These are phyloP conservation scores for Eonycteris spelaea DNA, from an alignment of 2,113 vertebrate species.

Conservation along the genomic window DNA sequence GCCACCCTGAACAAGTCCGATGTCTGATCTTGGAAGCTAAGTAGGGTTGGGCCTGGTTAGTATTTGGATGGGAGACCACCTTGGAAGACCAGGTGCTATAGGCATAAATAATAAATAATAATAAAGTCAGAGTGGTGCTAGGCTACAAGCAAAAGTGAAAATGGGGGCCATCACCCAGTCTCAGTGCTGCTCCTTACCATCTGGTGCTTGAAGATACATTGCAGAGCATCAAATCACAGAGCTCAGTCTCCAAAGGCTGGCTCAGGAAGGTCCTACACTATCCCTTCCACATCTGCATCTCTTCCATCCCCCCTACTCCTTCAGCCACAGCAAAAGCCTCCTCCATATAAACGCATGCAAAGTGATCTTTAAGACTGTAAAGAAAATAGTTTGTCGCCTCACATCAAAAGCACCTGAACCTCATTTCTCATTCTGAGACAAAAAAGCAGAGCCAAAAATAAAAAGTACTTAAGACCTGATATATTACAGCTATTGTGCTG, in stretches of 20 bases:
- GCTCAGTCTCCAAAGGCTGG: background rate
- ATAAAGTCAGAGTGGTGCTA: background rate
- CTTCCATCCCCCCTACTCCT: background rate
- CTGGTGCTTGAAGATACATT: background rate
- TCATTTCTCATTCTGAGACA: background rate
- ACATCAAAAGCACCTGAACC: background rate
- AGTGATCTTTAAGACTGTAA: background rate
- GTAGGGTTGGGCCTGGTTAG: too few species aligned
- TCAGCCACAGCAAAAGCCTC: background rate
- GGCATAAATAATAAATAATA: too few species aligned
- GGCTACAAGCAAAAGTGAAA: background rate
- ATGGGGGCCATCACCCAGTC: background rate
- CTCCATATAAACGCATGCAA: background rate
- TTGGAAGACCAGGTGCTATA: too few species aligned
- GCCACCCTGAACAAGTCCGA: too few species aligned
- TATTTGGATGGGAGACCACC: too few species aligned
- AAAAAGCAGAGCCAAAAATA: background rate
- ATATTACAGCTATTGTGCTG: background rate
- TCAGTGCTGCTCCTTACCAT: background rate
- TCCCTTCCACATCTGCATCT: background rate
- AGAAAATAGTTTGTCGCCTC: background rate
- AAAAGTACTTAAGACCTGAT: background rate
- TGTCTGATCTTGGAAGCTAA: too few species aligned
- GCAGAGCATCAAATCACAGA: background rate
- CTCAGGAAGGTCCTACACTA: rapidly evolving